Percentiles rank a stretch among this genome's conserved stretches.
phyloP scores from a whole-genome alignment of 1,140 invertebrate genomes.

The Lordiphosa collinella region DNA sequence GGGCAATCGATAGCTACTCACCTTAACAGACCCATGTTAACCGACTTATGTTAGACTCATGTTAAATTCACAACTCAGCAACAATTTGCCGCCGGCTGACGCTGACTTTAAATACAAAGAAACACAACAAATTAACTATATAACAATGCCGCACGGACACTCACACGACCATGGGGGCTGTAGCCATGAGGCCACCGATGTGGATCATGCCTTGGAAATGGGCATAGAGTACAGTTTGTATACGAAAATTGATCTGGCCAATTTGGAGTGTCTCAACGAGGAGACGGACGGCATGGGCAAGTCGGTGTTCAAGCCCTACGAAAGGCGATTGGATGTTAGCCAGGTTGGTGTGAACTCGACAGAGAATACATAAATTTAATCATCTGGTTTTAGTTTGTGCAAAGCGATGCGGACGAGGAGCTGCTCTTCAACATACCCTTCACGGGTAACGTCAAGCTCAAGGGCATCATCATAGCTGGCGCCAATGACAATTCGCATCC shows the following conservation, averaged over 20 bases:
- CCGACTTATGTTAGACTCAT: too few species aligned
- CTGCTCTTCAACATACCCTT: constrained; percentile 97
- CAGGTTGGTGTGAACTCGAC: constrained; percentile 26
- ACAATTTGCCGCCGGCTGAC: not conserved
- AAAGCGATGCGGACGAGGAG: constrained; percentile 97
- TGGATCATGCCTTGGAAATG: constrained; percentile 85
- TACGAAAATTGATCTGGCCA: constrained; percentile 93
- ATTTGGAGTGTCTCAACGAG: constrained; percentile 95
- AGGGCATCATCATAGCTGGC: constrained; percentile 94
- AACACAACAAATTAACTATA: not conserved
- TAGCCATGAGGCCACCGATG: constrained; percentile 66
- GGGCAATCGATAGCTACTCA: too few species aligned
- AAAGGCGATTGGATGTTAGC: constrained; percentile 86
- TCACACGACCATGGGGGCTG: constrained; percentile 68
- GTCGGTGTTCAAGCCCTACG: constrained; percentile 95
- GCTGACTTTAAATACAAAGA: not conserved
- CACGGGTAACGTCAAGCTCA: constrained; percentile 96
- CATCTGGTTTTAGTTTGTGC: constrained; percentile 87
- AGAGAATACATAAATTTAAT: not conserved
- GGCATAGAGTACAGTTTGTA: constrained; percentile 93
- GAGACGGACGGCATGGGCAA: constrained; percentile 90
- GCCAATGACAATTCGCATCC: constrained; percentile 92
- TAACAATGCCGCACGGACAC: constrained; percentile 72
- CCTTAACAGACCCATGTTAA: too few species aligned
- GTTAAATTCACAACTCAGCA: not conserved